phyloP scores from a whole-genome alignment of 2,113 vertebrate genomes.

The Paratilapia polleni region DNA sequence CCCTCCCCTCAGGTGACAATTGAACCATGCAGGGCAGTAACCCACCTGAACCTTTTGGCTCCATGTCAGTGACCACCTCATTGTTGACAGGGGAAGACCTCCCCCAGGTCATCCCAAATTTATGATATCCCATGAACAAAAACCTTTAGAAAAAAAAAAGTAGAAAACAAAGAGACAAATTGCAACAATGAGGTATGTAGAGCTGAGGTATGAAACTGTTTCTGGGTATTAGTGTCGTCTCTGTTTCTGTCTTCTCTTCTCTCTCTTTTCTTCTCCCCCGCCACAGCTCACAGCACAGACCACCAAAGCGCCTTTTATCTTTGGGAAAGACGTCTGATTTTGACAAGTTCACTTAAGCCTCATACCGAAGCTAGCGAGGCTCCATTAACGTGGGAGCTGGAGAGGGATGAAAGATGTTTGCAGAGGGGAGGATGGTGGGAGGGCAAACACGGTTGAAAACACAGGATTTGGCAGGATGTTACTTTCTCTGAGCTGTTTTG shows the following conservation, averaged over 20 bases:
- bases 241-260: not conserved
- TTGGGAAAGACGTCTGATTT: conserved; percentile 13
- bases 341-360: conserved; percentile 49
- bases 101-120: conserved; percentile 5
- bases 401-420: conserved; percentile 44
- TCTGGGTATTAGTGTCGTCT: not conserved
- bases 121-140: not conserved
- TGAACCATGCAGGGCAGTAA: conserved; percentile 11
- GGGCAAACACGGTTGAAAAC: conserved; percentile 27
- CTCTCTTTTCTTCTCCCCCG: not conserved
- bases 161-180: conserved; percentile 1
- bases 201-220: not conserved
- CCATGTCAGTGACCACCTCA: not conserved
- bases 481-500: conserved; percentile 66
- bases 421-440: conserved; percentile 6
- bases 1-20: conserved; percentile 36
- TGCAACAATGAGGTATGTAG: not conserved
- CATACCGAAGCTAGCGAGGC: not conserved
- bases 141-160: not conserved
- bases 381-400: conserved; percentile 33
- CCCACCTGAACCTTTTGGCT: conserved; percentile 47
- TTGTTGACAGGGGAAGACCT: conserved; percentile 3
- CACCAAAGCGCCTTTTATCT: conserved; percentile 45
- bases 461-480: conserved; percentile 57
- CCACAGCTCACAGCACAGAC: conserved; percentile 21